Base-by-base conservation (phyloP, 2,888 invertebrate genomes). In the Lasioglossum vierecki region DNA sequence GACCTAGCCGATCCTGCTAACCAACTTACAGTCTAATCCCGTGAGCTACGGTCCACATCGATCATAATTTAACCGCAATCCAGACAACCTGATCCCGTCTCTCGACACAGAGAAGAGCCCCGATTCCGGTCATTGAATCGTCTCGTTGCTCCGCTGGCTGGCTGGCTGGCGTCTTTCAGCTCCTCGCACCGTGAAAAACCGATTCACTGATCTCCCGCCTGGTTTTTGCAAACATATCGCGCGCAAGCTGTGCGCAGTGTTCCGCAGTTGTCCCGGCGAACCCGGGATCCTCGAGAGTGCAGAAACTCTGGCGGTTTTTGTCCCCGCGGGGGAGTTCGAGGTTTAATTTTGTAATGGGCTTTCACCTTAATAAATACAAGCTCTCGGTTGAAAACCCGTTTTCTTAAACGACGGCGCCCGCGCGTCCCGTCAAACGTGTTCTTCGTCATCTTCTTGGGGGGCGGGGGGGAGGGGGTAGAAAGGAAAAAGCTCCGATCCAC, bases 341-440 rank as follows among this genome's bases (percentile, higher is more conserved):
- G 66, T 85, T 79, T 77, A 82, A 85, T 86, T 85, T 30, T 63
- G 77, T 75, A 77, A 86, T 80, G 86, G 74, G 60, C 76, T 85
- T 72, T 82, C 79, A 46, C 70, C 68, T 70, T 76, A 70, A 79
- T 79, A 81, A 60, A 80, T 80, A 72, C 60, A 49, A 46, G 30
- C 13, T 53, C 53, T 44, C 44, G 66, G 66, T 26, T 18, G 49
- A 46, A 70, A 41, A 66, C 30, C 18, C 44, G 49, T 49, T 57
- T 46, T 53, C 75, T 46, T 30, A 53, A 76, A 15, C 68, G 73
- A 49, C 73, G 49, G 2, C 63, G 66, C 26, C 22, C 22, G 46
- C 22, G 22, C n/a, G n/a, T 30, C 18, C 49, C 53, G 46, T 76
- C 57, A 49, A 76, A 76, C 71, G 60, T 60, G 57, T 22, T 53